phyloP scores from a whole-genome alignment of 1,140 invertebrate species.

The Chironomus tepperi region DNA sequence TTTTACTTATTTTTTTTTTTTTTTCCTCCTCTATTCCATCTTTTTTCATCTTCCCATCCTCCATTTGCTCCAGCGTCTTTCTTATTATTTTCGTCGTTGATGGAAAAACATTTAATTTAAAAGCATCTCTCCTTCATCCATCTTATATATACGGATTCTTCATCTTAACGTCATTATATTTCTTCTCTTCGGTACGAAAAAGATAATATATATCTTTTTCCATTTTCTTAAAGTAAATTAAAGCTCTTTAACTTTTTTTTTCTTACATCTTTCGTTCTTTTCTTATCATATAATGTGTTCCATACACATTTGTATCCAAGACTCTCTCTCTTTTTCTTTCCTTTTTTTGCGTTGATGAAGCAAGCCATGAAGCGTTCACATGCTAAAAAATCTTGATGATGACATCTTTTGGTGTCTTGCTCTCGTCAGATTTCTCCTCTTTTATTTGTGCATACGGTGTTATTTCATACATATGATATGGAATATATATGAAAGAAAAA shows the following conservation, averaged over 20 bases:
- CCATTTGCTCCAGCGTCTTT: conserved; percentile 9
- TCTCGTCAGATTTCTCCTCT: neutral
- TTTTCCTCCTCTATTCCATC: neutral
- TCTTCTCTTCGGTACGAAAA: conserved; percentile 18
- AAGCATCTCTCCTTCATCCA: conserved; percentile 22
- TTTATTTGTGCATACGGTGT: neutral
- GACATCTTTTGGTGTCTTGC: neutral
- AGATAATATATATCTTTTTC: neutral
- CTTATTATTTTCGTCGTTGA: conserved; percentile 24
- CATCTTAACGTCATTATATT: conserved; percentile 23
- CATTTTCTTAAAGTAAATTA: conserved; percentile 23
- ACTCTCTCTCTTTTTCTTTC: neutral
- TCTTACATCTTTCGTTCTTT: neutral
- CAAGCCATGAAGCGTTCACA: neutral
- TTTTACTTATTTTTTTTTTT: neutral
- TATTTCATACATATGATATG: neutral
- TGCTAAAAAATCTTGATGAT: neutral
- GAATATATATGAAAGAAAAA: neutral
- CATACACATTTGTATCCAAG: too few relatives aligned
- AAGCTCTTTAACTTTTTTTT: conserved; percentile 16
- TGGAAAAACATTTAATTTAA: conserved; percentile 24
- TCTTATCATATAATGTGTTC: neutral
- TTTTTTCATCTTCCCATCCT: conserved; percentile 6
- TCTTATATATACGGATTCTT: conserved; percentile 22
- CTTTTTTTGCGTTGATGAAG: conserved; percentile 17